Evolutionary conservation across 2,113 vertebrate species (phyloP), one percentile per base, ranked within the genome.

Genomic region (Elephantulus edwardii): DNA sequence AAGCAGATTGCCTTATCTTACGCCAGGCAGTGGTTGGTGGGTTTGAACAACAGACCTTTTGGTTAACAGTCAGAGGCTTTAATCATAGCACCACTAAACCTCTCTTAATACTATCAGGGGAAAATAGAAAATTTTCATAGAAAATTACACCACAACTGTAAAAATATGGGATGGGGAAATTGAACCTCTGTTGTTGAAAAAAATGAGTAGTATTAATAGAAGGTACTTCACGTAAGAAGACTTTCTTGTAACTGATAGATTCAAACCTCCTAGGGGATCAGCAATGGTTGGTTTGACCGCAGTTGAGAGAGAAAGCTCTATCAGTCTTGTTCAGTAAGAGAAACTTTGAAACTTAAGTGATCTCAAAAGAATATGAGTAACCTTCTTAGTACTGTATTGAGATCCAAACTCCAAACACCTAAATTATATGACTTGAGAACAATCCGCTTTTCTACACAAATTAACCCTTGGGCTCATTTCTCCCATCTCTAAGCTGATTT

Each of bases 301-400:
- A n/a, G n/a, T n/a, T n/a, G n/a, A n/a, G n/a, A n/a, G n/a, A n/a
- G n/a, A n/a, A n/a, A n/a, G n/a, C n/a, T n/a, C 42, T 60, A 38
- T 48, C n/a, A 48, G 35, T n/a, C 83, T 9, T 77, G 56, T 77
- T 76, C 11, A 44, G 46, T n/a, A 91, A 83, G 64, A 66, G 80
- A 56, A 82, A 26, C 38, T 83, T 90, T 81, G 81, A 72, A 81
- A 58, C n/a, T 82, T 38, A 72, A 84, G 62, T 81, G 38, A 9
- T 86, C 74, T 24, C 33, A 38, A 52, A 13, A 88, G 56, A 77
- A 42, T 6, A 89, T 70, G 88, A 66, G 79, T 82, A 72, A 80
- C 64, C 64, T 74, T 66, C 35, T 71, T 62, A 62, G 66, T 79
- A 33, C 10, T 46, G 42, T 7, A 28, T 74, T n/a, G n/a, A 33